These are phyloP conservation scores for Neoscelio sp. DNA, from an alignment of 2,888 invertebrate species.

Conservation along the genomic window DNA sequence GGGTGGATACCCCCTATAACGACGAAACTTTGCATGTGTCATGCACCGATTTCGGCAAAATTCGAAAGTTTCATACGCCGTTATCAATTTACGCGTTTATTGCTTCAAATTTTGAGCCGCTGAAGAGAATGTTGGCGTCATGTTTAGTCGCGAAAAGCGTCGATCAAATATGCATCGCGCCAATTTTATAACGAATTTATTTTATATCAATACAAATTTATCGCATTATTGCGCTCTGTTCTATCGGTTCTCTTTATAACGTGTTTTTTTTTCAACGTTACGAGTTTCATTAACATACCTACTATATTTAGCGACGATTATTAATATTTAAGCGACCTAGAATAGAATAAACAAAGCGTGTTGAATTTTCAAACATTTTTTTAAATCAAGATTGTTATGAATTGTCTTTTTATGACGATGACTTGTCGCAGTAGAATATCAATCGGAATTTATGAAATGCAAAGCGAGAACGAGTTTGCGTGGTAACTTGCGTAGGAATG, in stretches of 20 bases:
- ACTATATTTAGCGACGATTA: background rate
- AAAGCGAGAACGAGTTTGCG: background rate
- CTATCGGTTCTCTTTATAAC: background rate
- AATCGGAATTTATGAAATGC: conserved; percentile 20
- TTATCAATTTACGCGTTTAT: conserved; percentile 68
- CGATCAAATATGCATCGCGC: conserved; percentile 58
- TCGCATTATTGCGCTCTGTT: conserved; percentile 41
- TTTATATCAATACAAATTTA: conserved; percentile 48
- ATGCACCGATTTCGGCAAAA: conserved; percentile 66
- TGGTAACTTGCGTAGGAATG: conserved; percentile 25
- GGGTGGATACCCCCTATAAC: conserved; percentile 63
- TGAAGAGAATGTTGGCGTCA: conserved; percentile 61
- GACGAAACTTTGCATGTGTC: conserved; percentile 67
- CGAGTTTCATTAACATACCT: no score
- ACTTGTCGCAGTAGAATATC: conserved; percentile 21
- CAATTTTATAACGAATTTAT: conserved; percentile 56
- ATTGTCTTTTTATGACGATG: conserved; percentile 17
- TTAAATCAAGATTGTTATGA: background rate
- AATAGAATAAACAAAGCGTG: background rate
- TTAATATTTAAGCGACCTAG: background rate
- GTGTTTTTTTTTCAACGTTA: background rate
- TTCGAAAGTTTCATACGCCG: conserved; percentile 64
- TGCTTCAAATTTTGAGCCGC: conserved; percentile 62
- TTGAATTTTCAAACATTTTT: conserved; percentile 1
- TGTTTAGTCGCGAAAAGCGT: conserved; percentile 58